Evolutionary conservation across 2,888 invertebrate genomes (phyloP), one percentile per base, ranked within the genome.

Genomic region (Myopa tessellatipennis): DNA sequence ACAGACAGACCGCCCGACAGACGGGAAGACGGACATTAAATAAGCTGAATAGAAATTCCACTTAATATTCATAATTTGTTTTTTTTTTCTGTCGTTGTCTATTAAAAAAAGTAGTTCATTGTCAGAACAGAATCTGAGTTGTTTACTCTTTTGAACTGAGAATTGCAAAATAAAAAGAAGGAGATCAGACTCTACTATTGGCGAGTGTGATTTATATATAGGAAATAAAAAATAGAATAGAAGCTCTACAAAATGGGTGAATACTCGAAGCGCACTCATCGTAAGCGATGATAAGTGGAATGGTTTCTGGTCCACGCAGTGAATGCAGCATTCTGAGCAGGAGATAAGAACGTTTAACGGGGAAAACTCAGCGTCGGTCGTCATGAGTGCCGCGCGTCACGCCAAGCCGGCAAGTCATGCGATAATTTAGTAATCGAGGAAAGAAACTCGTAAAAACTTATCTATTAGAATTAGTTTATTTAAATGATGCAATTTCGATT

Each of bases 81-180:
- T 58, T 63, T 63, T 63, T 16, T 65, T 14, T 65, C 14, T 65
- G 45, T 63, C 58, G 40, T 60, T 18, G 60, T 55, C 72, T 40
- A 58, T 60, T 34, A 58, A 45, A 45, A 45, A 60, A 58, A 60
- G 72, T 72, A 72, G 70, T 70, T 70, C 70, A 70, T 55, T 55
- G 70, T 55, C 70, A 70, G 34, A 16, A 36, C 55, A 36, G 70
- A 36, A 52, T 36, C 55, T 55, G 55, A 55, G 16, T 55, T 55
- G 55, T 55, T 55, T 16, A 55, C 55, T 5, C 55, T 55, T 55
- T 55, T n/a, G n/a, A n/a, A 55, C 16, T 55, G 55, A 16, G 14
- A 55, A 55, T n/a, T 5, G 55, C 5, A 14, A 45, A 10, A 45
- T 8, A 45, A 6, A 10, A 45, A 45, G 45, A 55, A 14, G 50